These are phyloP conservation scores for Saccostrea glomerata DNA, from an alignment of 1,140 invertebrate species.

Conservation along the genomic window DNA sequence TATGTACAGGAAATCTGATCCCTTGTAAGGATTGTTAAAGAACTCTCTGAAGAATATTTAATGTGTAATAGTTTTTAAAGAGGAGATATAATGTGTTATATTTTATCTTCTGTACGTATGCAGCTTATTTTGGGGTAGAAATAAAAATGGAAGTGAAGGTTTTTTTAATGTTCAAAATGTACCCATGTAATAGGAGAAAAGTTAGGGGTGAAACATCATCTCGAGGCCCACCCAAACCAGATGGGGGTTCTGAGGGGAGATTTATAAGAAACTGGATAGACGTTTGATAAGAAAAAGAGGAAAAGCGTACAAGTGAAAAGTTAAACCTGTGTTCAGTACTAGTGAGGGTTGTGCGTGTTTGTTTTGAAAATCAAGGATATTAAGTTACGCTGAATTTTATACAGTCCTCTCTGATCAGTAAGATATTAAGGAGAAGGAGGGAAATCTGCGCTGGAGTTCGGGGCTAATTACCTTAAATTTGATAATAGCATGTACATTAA, in stretches of 20 bases:
- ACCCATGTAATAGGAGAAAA: background rate
- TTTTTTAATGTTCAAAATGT: background rate
- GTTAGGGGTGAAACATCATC: background rate
- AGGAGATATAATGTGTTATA: slow-evolving; percentile 27
- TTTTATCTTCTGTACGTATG: background rate
- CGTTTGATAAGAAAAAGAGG: background rate
- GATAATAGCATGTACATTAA: slow-evolving; percentile 23
- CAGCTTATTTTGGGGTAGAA: background rate
- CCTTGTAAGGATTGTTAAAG: background rate
- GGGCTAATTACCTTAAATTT: slow-evolving; percentile 22
- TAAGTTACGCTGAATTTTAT: background rate
- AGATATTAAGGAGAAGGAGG: background rate
- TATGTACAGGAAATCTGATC: slow-evolving; percentile 21
- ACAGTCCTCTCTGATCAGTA: background rate
- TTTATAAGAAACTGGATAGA: background rate
- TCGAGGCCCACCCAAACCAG: background rate
- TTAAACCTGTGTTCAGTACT: background rate
- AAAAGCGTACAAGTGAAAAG: background rate
- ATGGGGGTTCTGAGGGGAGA: background rate
- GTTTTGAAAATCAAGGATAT: slow-evolving; percentile 15
- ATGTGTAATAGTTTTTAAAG: slow-evolving; percentile 26
- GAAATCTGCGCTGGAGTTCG: background rate
- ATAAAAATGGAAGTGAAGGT: background rate
- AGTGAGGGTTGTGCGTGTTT: background rate
- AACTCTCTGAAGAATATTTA: slow-evolving; percentile 22